Evolutionary conservation across 1,140 invertebrate species (phyloP).

Genomic region (Wasmannia auropunctata): DNA sequence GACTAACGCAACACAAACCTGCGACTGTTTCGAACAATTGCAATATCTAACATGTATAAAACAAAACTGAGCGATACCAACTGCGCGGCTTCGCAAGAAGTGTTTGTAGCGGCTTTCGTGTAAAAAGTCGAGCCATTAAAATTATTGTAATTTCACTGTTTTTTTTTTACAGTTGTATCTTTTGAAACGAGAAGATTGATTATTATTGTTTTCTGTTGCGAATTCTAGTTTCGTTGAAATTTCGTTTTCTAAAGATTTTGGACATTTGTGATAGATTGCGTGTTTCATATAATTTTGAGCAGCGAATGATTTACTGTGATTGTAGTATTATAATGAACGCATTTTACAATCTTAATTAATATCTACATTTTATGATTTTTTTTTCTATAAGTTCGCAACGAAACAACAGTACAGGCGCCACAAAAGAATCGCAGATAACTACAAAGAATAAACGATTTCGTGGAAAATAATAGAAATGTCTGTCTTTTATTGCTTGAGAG

Average conservation of each 20-base stretch:
- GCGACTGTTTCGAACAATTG: background rate
- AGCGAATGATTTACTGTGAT: conserved; percentile 6
- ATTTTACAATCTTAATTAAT: conserved; percentile 37
- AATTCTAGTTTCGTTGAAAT: background rate
- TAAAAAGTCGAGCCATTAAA: background rate
- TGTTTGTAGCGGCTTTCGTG: background rate
- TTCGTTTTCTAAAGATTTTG: background rate
- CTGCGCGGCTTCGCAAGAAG: background rate
- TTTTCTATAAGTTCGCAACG: background rate
- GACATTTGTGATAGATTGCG: background rate
- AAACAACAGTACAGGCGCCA: background rate
- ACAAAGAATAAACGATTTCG: conserved; percentile 27
- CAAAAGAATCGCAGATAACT: background rate
- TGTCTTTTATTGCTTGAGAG: conserved; percentile 8
- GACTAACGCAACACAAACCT: conserved; percentile 24
- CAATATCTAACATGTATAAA: background rate
- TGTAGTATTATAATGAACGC: background rate
- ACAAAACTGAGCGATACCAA: background rate
- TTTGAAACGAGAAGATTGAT: background rate
- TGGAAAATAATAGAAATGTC: conserved; percentile 8
- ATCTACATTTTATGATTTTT: background rate
- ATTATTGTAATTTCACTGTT: background rate
- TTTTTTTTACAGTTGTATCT: background rate
- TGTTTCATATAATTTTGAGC: conserved; percentile 9
- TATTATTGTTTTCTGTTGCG: background rate